Base-by-base conservation (phyloP, 2,113 vertebrate species). In the Pseudopipra pipra region DNA sequence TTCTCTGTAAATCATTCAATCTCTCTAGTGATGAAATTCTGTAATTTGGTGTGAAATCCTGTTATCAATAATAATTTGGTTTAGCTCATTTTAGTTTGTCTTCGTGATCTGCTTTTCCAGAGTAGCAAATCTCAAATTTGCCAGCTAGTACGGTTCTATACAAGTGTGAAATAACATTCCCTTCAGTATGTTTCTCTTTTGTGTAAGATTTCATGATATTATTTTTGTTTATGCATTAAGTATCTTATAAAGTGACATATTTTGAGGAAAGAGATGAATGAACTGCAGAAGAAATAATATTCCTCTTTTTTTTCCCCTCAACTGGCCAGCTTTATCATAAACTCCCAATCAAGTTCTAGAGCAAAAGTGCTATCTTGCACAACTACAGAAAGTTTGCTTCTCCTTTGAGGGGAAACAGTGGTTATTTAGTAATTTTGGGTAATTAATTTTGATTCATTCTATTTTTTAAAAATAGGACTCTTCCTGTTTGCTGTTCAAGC, bases 31-130 rank as follows among this genome's bases (percentile, higher is more conserved):
- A 87, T 27, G 14, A 41, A 88, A 83, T 94, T 85, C 72, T 80
- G 16, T 91, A 74, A 86, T 90, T 90, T 67, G 52, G 27, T 80
- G 41, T 80, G 85, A 93, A 94, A 86, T 94, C 47, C 19, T 90
- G 20, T 87, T 94, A 88, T 84, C 73, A 56, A 18, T 35, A 91
- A 24, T 84, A 30, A 90, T 43, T 80, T 90, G 25, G 16, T 84
- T 83, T 73, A 87, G 67, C 27, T 88, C 18, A 25, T 79, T 84
- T 92, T 78, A 58, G 58, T 85, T 95, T 20, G 1, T 88, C n/a
- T 88, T 79, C 35, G 47, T 44, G 23, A 77, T 80, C 47, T 85
- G 30, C 54, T 85, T 85, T 87, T 83, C 52, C 72, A 92, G 56
- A 91, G 47, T 35, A 86, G 23, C 18, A 74, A 89, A 83, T 85